Conservation (phyloP, 2,797 vertebrate genomes). For the Poeciliopsis paucimaculata region DNA sequence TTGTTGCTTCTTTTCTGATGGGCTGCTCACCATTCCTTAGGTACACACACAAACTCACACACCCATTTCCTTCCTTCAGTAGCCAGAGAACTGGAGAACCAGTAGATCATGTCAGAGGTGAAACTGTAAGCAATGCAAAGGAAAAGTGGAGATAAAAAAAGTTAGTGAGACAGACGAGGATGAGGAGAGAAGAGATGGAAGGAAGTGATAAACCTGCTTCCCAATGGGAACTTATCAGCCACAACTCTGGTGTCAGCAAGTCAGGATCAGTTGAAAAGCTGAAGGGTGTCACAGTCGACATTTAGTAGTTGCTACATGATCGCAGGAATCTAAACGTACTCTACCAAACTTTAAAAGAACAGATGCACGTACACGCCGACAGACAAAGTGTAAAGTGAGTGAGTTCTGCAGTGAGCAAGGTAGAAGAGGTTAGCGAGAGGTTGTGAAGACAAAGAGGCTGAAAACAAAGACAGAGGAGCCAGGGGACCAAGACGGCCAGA, state of each 20-base stretch:
- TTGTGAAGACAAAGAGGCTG: conserved; percentile 31
- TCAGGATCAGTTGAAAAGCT: conserved; percentile 30
- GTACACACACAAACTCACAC: conserved; percentile 35
- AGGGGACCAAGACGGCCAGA: conserved; percentile 2
- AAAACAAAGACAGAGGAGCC: conserved; percentile 28
- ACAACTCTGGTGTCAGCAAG: conserved; percentile 5
- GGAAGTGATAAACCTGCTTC: conserved; percentile 33
- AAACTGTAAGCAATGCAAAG: conserved; percentile 43
- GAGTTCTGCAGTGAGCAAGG: conserved; percentile 20
- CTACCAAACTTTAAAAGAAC: conserved; percentile 4
- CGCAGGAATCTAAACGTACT: not conserved
- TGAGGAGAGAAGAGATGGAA: conserved; percentile 40
- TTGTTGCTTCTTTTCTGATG: conserved; percentile 63
- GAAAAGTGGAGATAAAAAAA: conserved; percentile 33
- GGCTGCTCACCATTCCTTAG: conserved; percentile 38
- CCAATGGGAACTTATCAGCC: conserved; percentile 29
- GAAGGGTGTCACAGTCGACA: conserved; percentile 31
- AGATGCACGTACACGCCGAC: not conserved
- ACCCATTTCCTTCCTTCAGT: conserved; percentile 68
- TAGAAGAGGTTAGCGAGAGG: conserved; percentile 12
- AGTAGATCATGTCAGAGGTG: conserved; percentile 62
- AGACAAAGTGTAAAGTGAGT: conserved; percentile 16
- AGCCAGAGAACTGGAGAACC: conserved; percentile 35
- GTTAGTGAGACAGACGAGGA: conserved; percentile 30
- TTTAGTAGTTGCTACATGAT: conserved; percentile 14